Base-by-base conservation (phyloP, 1,140 invertebrate species). In the Samia ricini region DNA sequence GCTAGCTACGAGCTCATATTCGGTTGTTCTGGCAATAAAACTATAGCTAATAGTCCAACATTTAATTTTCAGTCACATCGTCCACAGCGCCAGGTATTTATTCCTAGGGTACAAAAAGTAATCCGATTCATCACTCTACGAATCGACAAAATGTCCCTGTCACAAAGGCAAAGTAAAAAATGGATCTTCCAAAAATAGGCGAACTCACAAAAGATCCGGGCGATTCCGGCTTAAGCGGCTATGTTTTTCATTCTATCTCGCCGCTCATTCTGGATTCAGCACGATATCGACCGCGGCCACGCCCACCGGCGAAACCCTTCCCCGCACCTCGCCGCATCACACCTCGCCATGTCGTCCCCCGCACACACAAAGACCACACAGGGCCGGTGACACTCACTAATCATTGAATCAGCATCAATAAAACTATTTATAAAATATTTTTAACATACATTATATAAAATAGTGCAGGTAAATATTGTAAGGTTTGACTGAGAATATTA, bases 251-350 rank as follows among this genome's bases (percentile, higher is more conserved):
- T 15, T 42, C 33, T 42, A 12, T 42, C 33, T 42, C 33, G 10
- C 7, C 15, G n/a, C 33, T 42, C 33, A 42, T 42, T 42, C 15
- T 55, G 24, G 52, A 23, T 24, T 56, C 60, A 67, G 61, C 56
- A 29, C 22, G n/a, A 52, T 72, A 72, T 72, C 70, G 70, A 72
- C 63, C 70, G 51, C 57, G 56, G 56, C 63, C 69, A 67, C 69
- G 63, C 63, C 66, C 69, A 59, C 62, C 36, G 10, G 36, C 33
- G 26, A 54, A 10, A 22, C 20, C 23, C 49, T 23, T 55, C 42
- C 52, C 57, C 22, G n/a, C n/a, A n/a, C 57, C 55, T 23, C 59
- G 33, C 29, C 33, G 22, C 54, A 56, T 0, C 18, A 4, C n/a
- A 29, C 59, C 8, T 1, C 8, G 0, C 23, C 57, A 29, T 22